Base-by-base conservation (phyloP, 2,888 invertebrate genomes). In the Drepanosiphum platanoidis region DNA sequence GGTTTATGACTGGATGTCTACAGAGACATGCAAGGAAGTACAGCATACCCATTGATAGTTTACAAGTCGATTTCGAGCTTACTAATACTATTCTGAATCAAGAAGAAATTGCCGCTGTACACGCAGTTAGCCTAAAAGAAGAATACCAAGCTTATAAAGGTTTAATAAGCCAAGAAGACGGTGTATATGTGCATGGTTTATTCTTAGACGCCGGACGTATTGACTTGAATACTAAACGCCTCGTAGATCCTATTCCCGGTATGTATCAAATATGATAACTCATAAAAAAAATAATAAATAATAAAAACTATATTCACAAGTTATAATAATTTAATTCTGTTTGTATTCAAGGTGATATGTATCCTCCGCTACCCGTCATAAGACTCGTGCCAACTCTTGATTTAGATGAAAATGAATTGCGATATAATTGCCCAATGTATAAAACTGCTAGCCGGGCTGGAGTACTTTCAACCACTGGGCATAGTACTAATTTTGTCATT, bases 401-500 rank as follows among this genome's bases (percentile, higher is more conserved):
- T n/a, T 39, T 84, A 15, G 92, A 92, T 1, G 91, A 91, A 88
- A 90, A 77, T 15, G 83, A 78, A 68, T 71, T 86, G 3, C 91
- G 94, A 88, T 96, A 96, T 89, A 91, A 92, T 81, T 93, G 94
- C 32, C 97, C 97, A 0, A 90, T 97, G 22, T 97, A 97, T 90
- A 97, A 97, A 90, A 97, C 97, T 0, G 94, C 95, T 52, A 93
- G 95, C 87, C 92, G 97, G 86, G 95, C 96, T 34, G 97, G 97
- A 68, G 93, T 93, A 0, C 91, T 97, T 22, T 96, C 96, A 11
- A 97, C 97, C 0, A 97, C 97, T 0, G 97, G 97, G 0, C 97
- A 97, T 90, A 97, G 96, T 88, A 97, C 97, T 1, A 97, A 97
- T 91, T 97, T 97, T 89, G 95, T 97, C 52, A 92, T 97, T 70